Percentiles rank a stretch among this genome's conserved stretches.
phyloP scores from a whole-genome alignment of 2,113 vertebrate genomes.

The Narcine bancroftii region DNA sequence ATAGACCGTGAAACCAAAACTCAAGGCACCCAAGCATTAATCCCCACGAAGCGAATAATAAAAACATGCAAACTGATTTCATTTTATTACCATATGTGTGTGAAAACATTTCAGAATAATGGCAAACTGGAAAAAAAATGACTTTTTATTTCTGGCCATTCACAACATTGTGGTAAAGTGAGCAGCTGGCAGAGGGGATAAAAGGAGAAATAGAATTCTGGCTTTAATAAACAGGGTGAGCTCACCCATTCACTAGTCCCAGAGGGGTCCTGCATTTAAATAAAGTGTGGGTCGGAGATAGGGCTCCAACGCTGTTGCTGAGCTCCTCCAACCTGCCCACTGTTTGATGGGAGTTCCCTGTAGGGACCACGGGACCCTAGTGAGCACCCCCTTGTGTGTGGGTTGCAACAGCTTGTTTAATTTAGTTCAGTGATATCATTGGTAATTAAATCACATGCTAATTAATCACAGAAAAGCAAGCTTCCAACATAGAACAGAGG shows the following conservation, averaged over 20 bases:
- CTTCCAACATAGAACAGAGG: constrained; percentile 21
- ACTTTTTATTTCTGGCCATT: not conserved
- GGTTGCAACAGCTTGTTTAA: constrained; percentile 12
- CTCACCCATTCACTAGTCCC: not conserved
- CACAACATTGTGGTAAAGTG: not conserved
- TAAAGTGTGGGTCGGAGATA: not conserved
- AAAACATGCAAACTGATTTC: not conserved
- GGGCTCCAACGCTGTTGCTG: not conserved
- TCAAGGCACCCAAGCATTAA: not conserved
- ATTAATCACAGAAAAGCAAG: constrained; percentile 25
- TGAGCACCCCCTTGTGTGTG: not conserved
- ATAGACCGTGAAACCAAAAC: not conserved
- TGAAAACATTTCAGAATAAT: not conserved
- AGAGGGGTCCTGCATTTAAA: not conserved
- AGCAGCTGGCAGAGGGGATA: not conserved
- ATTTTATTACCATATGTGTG: too few species aligned
- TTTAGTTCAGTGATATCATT: constrained; percentile 6
- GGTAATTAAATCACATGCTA: constrained; percentile 32
- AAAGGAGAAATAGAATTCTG: not conserved
- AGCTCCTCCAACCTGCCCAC: not conserved
- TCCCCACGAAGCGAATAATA: not conserved
- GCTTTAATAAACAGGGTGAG: not conserved
- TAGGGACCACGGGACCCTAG: not conserved
- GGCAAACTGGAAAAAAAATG: not conserved
- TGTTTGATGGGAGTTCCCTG: not conserved